Evolutionary conservation across 2,888 invertebrate genomes (phyloP).

Genomic region (Thalpophila matura): DNA sequence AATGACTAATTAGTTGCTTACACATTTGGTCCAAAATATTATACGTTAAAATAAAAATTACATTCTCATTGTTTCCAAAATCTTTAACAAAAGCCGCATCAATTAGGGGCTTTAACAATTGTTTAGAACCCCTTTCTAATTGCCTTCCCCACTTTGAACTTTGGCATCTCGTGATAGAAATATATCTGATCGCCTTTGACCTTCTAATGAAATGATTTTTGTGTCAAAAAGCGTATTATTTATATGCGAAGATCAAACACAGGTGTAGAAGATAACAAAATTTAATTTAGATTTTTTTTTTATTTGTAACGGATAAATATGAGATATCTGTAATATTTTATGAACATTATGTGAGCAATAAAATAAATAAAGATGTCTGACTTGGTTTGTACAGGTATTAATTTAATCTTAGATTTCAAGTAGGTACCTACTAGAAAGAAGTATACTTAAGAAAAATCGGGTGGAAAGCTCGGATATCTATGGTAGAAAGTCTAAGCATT

Average conservation of each 20-base stretch:
- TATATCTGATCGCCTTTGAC: constrained; percentile 71
- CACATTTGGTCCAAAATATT: background rate
- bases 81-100: constrained; percentile 23
- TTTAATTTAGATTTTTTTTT: constrained; percentile 58
- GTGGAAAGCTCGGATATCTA: too few species aligned
- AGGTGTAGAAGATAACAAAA: constrained; percentile 68
- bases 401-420: too few species aligned
- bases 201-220: constrained; percentile 65
- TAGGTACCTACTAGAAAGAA: too few species aligned
- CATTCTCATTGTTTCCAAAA: constrained; percentile 28
- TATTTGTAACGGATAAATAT: constrained; percentile 61
- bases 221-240: constrained; percentile 66
- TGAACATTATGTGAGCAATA: background rate
- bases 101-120: constrained; percentile 50
- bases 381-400: too few species aligned
- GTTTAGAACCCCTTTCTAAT: constrained; percentile 44
- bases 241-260: constrained; percentile 79
- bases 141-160: constrained; percentile 74
- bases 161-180: constrained; percentile 70
- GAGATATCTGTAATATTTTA: background rate
- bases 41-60: background rate
- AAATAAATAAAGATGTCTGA: background rate
- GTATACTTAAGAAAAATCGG: too few species aligned
- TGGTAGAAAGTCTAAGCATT: too few species aligned
- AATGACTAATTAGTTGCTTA: background rate